A percentile compares a stretch with the other conserved stretches of the same genome.
Conservation (phyloP, 2,888 invertebrate genomes). For the Noctua pronuba region DNA sequence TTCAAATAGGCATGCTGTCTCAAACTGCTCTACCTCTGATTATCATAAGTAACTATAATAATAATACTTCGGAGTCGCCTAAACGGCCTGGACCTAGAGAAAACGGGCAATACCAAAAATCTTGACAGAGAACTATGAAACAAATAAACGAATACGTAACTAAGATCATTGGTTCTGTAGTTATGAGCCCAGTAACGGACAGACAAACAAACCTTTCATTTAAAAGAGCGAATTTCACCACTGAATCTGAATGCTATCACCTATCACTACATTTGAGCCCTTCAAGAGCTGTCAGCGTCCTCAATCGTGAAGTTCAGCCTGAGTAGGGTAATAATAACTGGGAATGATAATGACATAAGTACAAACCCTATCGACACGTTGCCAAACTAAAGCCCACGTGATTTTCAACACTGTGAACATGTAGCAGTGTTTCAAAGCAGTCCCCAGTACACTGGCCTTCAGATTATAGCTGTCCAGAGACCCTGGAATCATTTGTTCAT, state of each 20-base stretch:
- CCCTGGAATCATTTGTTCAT: conserved; percentile 68
- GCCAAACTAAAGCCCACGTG: conserved; percentile 78
- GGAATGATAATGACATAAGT: background rate
- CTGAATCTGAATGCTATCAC: background rate
- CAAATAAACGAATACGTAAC: background rate
- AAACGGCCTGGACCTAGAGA: too few relatives aligned
- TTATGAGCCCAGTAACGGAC: background rate
- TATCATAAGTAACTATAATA: too few relatives aligned
- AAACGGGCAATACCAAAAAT: too few relatives aligned
- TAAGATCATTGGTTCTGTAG: background rate
- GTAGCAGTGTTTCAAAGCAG: conserved; percentile 80
- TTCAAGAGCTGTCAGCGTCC: background rate
- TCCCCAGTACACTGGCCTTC: conserved; percentile 79
- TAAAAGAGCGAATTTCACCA: background rate
- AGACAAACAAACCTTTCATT: background rate
- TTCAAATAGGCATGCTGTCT: background rate
- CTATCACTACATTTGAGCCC: background rate
- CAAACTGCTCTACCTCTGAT: background rate
- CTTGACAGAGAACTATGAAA: background rate
- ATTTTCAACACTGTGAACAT: conserved; percentile 77
- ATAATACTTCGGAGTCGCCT: too few relatives aligned
- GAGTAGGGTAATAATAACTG: background rate
- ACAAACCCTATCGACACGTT: conserved; percentile 72
- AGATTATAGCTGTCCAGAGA: conserved; percentile 75
- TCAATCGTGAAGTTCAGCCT: background rate